Base-by-base conservation (phyloP, 2,113 vertebrate species). In the Anguilla japonica region DNA sequence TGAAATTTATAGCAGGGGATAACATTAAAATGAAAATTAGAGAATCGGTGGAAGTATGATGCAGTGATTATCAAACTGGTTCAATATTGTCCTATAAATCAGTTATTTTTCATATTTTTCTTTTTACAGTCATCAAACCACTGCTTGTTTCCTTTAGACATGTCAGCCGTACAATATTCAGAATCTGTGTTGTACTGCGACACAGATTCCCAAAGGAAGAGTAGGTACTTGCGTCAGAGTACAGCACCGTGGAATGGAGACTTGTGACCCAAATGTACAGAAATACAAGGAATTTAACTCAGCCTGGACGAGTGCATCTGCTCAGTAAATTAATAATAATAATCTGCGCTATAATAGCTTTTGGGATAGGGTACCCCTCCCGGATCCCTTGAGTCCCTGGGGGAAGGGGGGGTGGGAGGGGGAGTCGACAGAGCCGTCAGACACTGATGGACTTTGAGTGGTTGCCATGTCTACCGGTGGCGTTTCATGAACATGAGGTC, bases 381-480 rank as follows among this genome's bases (percentile, higher is more conserved):
- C 75, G 87, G 89, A 82, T 39, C 84, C 88, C 5, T 22, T 41
- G 16, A 6, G 91, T 93, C 94, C 95, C 88, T 86, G 78, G 92
- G 93, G 94, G 94, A 93, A 87, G 91, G 34, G 34, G 34, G 34
- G 34, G 34, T 34, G 34, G 34, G 34, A 34, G 34, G 34, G 34
- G 34, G 34, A 34, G 34, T 34, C 91, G 85, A 93, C 93, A 90
- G 87, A 93, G 90, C 87, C 90, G 92, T 40, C 57, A 88, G 89
- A 93, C 92, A 90, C 90, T 95, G 95, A 95, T 95, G 93, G 86
- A 90, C 91, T 91, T 88, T 96, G 94, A 96, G 93, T 93, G 91
- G 92, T 92, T 95, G 95, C 93, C 92, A 94, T 94, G 93, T 94
- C 84, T 90, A 89, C 90, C 92, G 90, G 91, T 90, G 92, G 89